Conservation (phyloP, 2,113 vertebrate species). For the Theristicus caerulescens region DNA sequence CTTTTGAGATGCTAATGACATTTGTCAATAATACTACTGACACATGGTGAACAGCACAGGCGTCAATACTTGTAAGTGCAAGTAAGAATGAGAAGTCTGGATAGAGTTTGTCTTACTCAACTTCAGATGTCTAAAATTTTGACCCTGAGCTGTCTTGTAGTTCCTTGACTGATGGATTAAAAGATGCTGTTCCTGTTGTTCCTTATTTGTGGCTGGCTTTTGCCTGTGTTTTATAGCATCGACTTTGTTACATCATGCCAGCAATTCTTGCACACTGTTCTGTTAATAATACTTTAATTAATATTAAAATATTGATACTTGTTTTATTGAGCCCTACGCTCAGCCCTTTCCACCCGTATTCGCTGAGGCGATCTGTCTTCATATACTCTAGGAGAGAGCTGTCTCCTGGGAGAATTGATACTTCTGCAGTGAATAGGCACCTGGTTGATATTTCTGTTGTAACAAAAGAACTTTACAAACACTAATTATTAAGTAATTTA, state of each 20-base stretch:
- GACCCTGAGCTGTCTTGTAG: neutral
- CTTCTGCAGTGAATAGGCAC: neutral
- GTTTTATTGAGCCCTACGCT: neutral
- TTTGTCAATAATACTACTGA: neutral
- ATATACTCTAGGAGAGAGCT: neutral
- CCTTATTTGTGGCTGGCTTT: neutral
- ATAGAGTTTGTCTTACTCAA: neutral
- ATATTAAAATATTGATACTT: neutral
- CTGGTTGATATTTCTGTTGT: neutral
- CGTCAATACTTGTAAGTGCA: neutral
- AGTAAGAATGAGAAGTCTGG: neutral
- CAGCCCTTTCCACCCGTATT: neutral
- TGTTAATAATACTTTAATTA: neutral
- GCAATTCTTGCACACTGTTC: neutral
- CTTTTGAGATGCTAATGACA: neutral
- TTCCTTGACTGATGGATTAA: neutral
- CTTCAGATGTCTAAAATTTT: neutral
- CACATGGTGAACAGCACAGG: neutral
- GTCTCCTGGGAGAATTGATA: neutral
- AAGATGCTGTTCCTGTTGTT: neutral
- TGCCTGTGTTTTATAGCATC: neutral
- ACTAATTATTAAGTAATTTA: neutral
- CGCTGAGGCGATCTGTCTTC: neutral
- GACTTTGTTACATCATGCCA: neutral
- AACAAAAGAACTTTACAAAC: neutral